These are phyloP conservation scores for Cyrtonyx montezumae DNA, from an alignment of 2,113 vertebrate species.

Conservation along the genomic window DNA sequence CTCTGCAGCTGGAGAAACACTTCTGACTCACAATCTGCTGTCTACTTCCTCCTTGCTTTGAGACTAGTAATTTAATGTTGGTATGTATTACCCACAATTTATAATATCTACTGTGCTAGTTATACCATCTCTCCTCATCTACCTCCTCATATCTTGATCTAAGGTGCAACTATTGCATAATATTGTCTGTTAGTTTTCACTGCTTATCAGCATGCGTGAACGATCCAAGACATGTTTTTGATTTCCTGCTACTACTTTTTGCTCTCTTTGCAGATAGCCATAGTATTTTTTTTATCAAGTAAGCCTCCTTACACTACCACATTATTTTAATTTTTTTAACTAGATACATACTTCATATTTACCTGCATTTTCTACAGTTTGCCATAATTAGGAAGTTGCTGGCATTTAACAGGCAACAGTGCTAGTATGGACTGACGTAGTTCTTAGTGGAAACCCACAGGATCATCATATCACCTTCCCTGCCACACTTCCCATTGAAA, in stretches of 20 bases:
- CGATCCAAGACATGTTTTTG: not conserved
- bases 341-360: not conserved
- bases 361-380: not conserved
- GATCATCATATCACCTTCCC: not conserved
- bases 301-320: not conserved
- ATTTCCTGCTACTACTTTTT: not conserved
- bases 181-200: not conserved
- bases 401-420: not conserved
- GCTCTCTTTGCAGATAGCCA: not conserved
- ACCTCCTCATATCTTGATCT: not conserved
- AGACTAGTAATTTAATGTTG: not conserved
- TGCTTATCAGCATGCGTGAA: not conserved
- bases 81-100: not conserved
- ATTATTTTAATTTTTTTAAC: not conserved
- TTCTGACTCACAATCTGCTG: conserved; percentile 9
- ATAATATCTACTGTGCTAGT: not conserved
- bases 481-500: not conserved
- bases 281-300: not conserved
- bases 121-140: not conserved
- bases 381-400: not conserved
- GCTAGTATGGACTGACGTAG: not conserved
- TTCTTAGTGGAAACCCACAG: not conserved
- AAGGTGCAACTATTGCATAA: not conserved
- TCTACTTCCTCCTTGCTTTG: conserved; percentile 26
- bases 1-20: not conserved